phyloP scores from a whole-genome alignment of 2,113 vertebrate genomes.

The Bubo scandiacus region DNA sequence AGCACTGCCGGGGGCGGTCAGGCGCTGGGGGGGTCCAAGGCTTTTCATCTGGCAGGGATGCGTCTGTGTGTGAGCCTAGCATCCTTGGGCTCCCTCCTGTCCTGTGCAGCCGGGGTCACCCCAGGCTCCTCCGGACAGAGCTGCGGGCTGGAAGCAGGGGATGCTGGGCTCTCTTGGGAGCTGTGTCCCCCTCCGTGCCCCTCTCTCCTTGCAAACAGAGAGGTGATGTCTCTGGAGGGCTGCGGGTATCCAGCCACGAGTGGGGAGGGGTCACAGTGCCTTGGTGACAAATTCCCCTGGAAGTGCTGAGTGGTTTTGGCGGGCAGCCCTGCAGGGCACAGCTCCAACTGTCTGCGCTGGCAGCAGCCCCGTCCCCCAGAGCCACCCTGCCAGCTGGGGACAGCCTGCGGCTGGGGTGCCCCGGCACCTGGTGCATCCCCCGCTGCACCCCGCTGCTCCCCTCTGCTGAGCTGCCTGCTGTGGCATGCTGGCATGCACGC shows the following conservation, averaged over 20 bases:
- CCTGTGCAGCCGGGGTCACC: neutral
- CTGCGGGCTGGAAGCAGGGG: neutral
- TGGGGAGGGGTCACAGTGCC: neutral
- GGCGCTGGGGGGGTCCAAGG: rapidly evolving
- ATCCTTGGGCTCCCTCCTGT: neutral
- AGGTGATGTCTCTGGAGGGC: neutral
- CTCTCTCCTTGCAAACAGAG: neutral
- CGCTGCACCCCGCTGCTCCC: neutral
- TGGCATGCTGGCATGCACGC: rapidly evolving
- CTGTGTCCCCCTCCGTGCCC: neutral
- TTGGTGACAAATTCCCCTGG: conserved; percentile 16
- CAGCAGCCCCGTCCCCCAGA: rapidly evolving
- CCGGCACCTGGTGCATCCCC: neutral
- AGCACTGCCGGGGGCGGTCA: rapidly evolving
- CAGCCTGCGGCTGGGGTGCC: neutral
- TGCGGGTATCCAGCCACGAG: neutral
- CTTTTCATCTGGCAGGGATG: neutral
- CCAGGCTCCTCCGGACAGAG: neutral
- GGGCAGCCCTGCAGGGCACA: neutral
- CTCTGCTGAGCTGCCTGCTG: neutral
- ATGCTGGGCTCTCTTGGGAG: neutral
- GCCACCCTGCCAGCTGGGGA: neutral
- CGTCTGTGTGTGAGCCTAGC: neutral
- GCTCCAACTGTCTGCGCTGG: neutral
- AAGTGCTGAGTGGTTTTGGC: conserved; percentile 27